Evolutionary conservation across 2,113 vertebrate species (phyloP).

Genomic region (Delphinus delphis): DNA sequence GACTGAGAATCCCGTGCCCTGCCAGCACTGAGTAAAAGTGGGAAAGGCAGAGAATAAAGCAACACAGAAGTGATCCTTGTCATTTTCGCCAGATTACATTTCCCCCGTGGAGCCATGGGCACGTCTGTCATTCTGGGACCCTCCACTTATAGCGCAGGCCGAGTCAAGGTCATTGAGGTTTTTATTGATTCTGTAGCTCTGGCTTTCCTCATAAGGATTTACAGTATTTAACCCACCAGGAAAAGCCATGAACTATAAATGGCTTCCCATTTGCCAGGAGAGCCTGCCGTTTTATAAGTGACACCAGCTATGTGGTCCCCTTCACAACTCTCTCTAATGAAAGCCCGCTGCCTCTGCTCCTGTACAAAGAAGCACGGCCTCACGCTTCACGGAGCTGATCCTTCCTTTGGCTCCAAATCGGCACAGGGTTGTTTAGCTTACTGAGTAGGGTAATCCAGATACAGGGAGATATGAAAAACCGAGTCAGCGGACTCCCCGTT

Average conservation of each 20-base stretch:
- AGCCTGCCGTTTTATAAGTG: conserved; percentile 62
- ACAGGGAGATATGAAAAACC: not conserved
- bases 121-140: conserved; percentile 59
- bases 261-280: conserved; percentile 61
- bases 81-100: conserved; percentile 58
- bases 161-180: conserved; percentile 68
- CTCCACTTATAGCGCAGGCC: conserved; percentile 49
- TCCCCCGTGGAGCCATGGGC: conserved; percentile 15
- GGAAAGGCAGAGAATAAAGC: conserved; percentile 51
- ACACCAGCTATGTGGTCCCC: conserved; percentile 61
- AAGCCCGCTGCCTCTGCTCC: not conserved
- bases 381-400: not conserved
- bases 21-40: conserved; percentile 71
- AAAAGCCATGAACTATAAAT: conserved; percentile 77
- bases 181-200: conserved; percentile 67
- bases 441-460: not conserved
- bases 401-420: not conserved
- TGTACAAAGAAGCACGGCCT: not conserved
- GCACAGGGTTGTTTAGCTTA: not conserved
- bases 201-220: conserved; percentile 71
- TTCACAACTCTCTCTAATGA: conserved; percentile 56
- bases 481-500: not conserved
- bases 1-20: conserved; percentile 49
- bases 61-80: conserved; percentile 53
- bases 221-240: conserved; percentile 72